Base-by-base conservation (phyloP, 2,113 vertebrate species). In the Lepus europaeus region DNA sequence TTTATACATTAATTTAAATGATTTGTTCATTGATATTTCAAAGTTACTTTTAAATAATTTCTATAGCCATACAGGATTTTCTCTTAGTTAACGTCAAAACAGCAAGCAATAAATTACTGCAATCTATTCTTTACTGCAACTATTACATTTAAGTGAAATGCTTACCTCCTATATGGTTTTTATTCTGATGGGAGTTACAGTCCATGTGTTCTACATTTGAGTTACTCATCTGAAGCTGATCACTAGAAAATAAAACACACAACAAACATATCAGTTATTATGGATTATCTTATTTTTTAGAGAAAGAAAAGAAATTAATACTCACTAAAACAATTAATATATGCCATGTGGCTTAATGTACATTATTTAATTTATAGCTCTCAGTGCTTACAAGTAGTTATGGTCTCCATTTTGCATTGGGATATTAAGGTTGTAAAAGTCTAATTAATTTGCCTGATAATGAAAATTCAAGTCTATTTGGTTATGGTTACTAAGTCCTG, bases 171-270 rank as follows among this genome's bases (percentile, higher is more conserved):
- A 96, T 66, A 64, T 85, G 92, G 89, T 81, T 98, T 96, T 92
- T 98, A 93, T 80, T 98, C 88, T 97, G 98, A 23, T 96, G 98
- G 56, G 97, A 96, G 25, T 61, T 69, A 45, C 81, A 89, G 94
- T 94, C 97, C 72, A 96, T 64, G 73, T 13, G 27, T 59, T 87
- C 95, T 31, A 61, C 93, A 87, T 98, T 97, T 90, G 94, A 97
- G 97, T 90, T 98, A 93, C 87, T 97, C 20, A 79, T 96, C 83
- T 98, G 98, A 90, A 96, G 98, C 49, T 98, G 98, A n/a, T 99
- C 99, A 70, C 99, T 99, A 96, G 94, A 98, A 98, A 79, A 97
- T 9, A 13, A 81, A 2, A 20, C 1, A 61, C 73, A 81, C 25
- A 87, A 3, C 0, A 33, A 23, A 66, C 61, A 74, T 22, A 86